A percentile compares a stretch with the other conserved stretches of the same genome.
phyloP scores from a whole-genome alignment of 2,797 vertebrate species.

The Danio aesculapii region DNA sequence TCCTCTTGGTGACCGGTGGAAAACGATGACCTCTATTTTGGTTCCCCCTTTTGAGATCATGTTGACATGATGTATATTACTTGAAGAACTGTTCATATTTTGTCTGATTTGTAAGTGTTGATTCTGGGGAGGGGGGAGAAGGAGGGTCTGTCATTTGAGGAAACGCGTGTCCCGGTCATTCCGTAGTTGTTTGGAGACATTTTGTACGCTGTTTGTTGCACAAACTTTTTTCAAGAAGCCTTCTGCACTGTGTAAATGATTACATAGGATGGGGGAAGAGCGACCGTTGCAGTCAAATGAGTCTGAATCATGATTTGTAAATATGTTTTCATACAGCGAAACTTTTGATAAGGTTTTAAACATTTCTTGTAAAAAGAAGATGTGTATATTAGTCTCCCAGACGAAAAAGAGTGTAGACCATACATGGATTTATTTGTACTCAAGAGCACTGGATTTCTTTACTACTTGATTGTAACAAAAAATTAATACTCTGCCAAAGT shows the following conservation, averaged over 20 bases:
- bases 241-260: slow-evolving; percentile 87
- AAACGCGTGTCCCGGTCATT: slow-evolving; percentile 68
- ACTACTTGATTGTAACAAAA: slow-evolving; percentile 89
- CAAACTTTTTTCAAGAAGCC: slow-evolving; percentile 85
- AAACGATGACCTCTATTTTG: slow-evolving; percentile 47
- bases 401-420: slow-evolving; percentile 79
- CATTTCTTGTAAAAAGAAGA: slow-evolving; percentile 80
- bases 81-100: slow-evolving; percentile 72
- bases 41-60: slow-evolving; percentile 53
- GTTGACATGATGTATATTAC: slow-evolving; percentile 70
- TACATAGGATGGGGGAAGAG: slow-evolving; percentile 67
- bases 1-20: slow-evolving; percentile 46
- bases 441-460: slow-evolving; percentile 86
- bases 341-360: slow-evolving; percentile 89
- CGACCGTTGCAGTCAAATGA: slow-evolving; percentile 72
- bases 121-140: slow-evolving; percentile 33
- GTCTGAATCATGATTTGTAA: slow-evolving; percentile 84
- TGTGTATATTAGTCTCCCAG: slow-evolving; percentile 79
- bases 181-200: slow-evolving; percentile 74
- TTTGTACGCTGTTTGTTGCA: slow-evolving; percentile 86
- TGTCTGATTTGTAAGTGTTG: slow-evolving; percentile 55
- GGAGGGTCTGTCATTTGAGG: slow-evolving; percentile 61
- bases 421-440: slow-evolving; percentile 86
- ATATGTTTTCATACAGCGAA: slow-evolving; percentile 84
- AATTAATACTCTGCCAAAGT: slow-evolving; percentile 89